A percentile compares a stretch with the other conserved stretches of the same genome.
phyloP scores from a whole-genome alignment of 2,113 vertebrate species.

The Xiphophorus maculatus region DNA sequence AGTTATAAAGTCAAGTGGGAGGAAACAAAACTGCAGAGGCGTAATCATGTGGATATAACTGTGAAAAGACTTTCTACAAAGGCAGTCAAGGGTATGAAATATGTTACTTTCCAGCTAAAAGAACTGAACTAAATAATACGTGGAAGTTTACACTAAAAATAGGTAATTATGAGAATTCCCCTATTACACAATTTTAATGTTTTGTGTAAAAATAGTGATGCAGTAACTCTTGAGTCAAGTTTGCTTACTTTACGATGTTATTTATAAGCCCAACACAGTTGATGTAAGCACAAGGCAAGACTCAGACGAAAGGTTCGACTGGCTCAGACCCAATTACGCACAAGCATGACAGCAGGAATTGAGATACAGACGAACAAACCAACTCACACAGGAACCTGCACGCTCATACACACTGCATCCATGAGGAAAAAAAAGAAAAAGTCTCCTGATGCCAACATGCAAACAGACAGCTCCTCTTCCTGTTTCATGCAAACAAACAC shows the following conservation, averaged over 20 bases:
- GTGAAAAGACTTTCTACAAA: constrained; percentile 15
- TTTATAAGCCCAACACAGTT: constrained; percentile 38
- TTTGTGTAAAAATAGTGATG: background rate
- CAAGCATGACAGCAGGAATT: constrained; percentile 31
- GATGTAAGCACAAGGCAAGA: constrained; percentile 65
- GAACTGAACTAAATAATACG: background rate
- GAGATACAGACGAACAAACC: constrained; percentile 17
- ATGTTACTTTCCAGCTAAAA: constrained; percentile 4
- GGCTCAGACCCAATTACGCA: constrained; percentile 53
- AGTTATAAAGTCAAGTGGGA: constrained; percentile 42
- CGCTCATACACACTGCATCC: constrained; percentile 16
- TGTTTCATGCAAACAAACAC: constrained; percentile 34
- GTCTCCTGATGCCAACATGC: constrained; percentile 25
- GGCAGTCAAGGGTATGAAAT: constrained; percentile 9
- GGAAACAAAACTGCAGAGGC: constrained; percentile 32
- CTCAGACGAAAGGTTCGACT: constrained; percentile 44
- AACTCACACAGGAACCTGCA: constrained; percentile 13
- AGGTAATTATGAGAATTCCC: no score
- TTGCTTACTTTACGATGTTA: constrained; percentile 13
- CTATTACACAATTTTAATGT: no score
- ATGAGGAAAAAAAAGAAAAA: background rate
- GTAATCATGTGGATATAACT: constrained; percentile 31
- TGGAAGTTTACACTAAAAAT: background rate
- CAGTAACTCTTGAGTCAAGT: constrained; percentile 10
- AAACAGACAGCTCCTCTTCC: constrained; percentile 23